A percentile compares a stretch with the other conserved stretches of the same genome.
Conservation (phyloP, 2,888 invertebrate species). For the Brachyptera risi region DNA sequence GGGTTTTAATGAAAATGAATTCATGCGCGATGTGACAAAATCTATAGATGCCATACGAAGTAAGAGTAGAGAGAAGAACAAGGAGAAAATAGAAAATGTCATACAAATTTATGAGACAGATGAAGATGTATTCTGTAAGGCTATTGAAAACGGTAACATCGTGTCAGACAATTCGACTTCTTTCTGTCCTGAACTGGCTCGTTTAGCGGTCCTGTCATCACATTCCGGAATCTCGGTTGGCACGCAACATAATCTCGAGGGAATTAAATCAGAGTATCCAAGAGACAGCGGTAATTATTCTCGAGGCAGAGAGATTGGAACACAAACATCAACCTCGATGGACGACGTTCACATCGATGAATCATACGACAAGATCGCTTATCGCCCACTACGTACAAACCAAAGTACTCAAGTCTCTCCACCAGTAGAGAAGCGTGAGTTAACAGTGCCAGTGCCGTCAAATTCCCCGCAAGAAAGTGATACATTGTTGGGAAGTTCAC, state of each 20-base stretch:
- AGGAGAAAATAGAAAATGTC: conserved; percentile 14
- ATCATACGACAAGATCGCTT: background rate
- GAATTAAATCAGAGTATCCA: background rate
- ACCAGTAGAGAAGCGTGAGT: background rate
- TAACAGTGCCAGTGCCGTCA: background rate
- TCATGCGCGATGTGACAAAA: background rate
- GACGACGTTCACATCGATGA: conserved; percentile 2
- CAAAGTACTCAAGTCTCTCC: conserved; percentile 19
- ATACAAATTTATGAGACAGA: conserved; percentile 20
- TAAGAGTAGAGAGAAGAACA: background rate
- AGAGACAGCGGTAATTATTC: background rate
- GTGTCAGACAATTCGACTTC: conserved; percentile 23
- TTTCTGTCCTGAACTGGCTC: conserved; percentile 26
- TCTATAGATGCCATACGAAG: background rate
- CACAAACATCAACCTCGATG: conserved; percentile 17
- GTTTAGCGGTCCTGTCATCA: conserved; percentile 22
- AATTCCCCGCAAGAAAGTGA: background rate
- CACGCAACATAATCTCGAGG: conserved; percentile 12
- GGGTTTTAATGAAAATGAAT: conserved; percentile 1
- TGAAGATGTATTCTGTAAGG: conserved; percentile 7
- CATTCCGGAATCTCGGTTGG: conserved; percentile 25
- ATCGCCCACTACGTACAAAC: background rate
- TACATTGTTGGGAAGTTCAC: no score
- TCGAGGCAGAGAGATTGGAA: conserved; percentile 20
- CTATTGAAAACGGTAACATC: background rate